These are phyloP conservation scores for Zaprionus gabonicus DNA, from an alignment of 1,140 invertebrate genomes.

Conservation along the genomic window DNA sequence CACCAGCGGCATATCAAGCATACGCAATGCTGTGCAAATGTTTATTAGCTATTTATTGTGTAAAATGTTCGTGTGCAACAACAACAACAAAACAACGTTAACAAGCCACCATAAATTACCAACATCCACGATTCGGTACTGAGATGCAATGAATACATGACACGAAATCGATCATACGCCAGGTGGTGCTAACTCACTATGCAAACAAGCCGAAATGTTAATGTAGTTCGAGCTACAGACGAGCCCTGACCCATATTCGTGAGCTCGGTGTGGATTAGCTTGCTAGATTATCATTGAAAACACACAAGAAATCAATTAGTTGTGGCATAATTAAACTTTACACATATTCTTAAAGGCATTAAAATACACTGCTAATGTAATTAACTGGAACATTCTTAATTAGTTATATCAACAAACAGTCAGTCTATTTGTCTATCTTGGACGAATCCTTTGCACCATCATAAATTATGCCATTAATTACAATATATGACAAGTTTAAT, in stretches of 20 bases:
- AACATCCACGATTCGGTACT: slow-evolving; percentile 3
- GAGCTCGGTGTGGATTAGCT: not conserved
- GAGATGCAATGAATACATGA: slow-evolving; percentile 38
- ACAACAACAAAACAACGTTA: slow-evolving; percentile 31
- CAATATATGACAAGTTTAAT: slow-evolving; percentile 1
- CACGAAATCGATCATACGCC: slow-evolving; percentile 76
- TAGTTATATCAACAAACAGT: too few species aligned
- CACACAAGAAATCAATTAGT: not conserved
- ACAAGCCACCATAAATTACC: slow-evolving; percentile 50
- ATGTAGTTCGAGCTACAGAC: not conserved
- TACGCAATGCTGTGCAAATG: slow-evolving; percentile 74
- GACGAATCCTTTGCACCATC: not conserved
- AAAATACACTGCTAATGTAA: not conserved
- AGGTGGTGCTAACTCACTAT: slow-evolving; percentile 58
- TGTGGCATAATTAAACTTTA: not conserved
- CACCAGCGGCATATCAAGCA: slow-evolving; percentile 51
- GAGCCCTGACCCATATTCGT: not conserved
- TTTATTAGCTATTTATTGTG: slow-evolving; percentile 65
- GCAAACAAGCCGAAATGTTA: slow-evolving; percentile 38
- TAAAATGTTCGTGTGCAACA: slow-evolving; percentile 13
- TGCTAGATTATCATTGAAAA: not conserved
- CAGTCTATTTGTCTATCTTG: not conserved
- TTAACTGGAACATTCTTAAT: not conserved
- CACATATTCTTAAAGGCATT: not conserved
- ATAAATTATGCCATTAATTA: slow-evolving; percentile 2